phyloP scores from a whole-genome alignment of 92 coral and sea anemone species.

The Palythoa grandis region DNA sequence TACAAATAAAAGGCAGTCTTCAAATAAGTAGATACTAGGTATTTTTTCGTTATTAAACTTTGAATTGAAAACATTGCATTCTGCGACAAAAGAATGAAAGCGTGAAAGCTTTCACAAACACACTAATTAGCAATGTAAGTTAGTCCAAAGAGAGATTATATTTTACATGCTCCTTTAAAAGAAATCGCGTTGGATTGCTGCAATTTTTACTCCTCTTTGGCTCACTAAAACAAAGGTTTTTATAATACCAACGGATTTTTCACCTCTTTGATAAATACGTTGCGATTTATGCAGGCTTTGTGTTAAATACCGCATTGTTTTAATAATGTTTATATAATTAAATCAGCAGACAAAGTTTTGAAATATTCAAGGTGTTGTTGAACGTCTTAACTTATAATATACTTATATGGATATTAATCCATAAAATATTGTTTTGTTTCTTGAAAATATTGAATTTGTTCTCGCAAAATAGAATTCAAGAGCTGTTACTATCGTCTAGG shows the following conservation, averaged over 20 bases:
- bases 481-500: background rate
- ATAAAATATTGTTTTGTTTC: background rate
- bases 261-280: too few relatives aligned
- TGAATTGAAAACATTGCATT: background rate
- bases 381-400: background rate
- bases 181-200: background rate
- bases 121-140: slow-evolving; percentile 21
- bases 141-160: background rate
- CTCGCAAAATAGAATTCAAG: slow-evolving; percentile 9
- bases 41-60: background rate
- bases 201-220: background rate
- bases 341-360: background rate
- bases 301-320: background rate
- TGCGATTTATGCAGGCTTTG: slow-evolving; percentile 13
- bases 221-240: background rate
- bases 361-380: background rate
- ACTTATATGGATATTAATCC: background rate
- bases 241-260: background rate
- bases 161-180: background rate
- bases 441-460: background rate
- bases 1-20: background rate
- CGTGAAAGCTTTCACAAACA: slow-evolving; percentile 10
- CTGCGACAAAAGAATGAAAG: background rate
- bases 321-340: background rate
- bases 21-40: background rate